Evolutionary conservation across 2,797 vertebrate species (phyloP), one percentile per base, ranked within the genome.

Genomic region (Hoplostethus atlanticus): DNA sequence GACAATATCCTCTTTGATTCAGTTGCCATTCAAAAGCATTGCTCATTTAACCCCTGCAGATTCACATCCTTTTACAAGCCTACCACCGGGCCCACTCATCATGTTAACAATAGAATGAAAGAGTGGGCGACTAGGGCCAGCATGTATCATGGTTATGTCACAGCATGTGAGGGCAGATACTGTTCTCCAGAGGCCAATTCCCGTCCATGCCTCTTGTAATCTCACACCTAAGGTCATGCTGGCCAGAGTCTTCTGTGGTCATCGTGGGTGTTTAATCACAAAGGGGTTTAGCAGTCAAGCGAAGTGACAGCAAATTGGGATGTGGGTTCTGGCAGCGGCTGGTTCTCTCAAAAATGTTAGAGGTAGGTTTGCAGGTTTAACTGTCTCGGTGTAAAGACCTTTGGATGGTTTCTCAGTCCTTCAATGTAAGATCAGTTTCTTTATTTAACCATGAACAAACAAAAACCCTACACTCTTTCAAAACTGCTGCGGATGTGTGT

Each of bases 191-290:
- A 64, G 68, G 73, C 65, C 53, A 64, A 69, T 78, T 77, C 38
- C 17, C 64, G 70, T 59, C 40, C 62, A 17, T 1, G 11, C 7
- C 73, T 34, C 50, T 59, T 81, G 66, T 81, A 69, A 74, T 73
- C 56, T 71, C 69, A 68, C 83, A 86, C 65, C 77, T 81, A 31
- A 47, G 34, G 56, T 64, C 65, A 36, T 0, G 40, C 48, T 69
- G 73, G 60, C 61, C 77, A 15, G 55, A 66, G 40, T 1, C 71
- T 68, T 71, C 81, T 71, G 86, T 70, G 86, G 88, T 84, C 62
- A 56, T 10, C 46, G 79, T 36, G 89, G 81, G 67, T 21, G 66
- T 75, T 84, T 79, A 84, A 79, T 83, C 80, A 80, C 58, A 75
- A 68, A n/a, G 67, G 44, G 62, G 57, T 62, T 62, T 76, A 21